A percentile compares a stretch with the other conserved stretches of the same genome.
These are phyloP conservation scores for Amphiduros pacificus DNA, from an alignment of 2,888 invertebrate species.

Conservation along the genomic window DNA sequence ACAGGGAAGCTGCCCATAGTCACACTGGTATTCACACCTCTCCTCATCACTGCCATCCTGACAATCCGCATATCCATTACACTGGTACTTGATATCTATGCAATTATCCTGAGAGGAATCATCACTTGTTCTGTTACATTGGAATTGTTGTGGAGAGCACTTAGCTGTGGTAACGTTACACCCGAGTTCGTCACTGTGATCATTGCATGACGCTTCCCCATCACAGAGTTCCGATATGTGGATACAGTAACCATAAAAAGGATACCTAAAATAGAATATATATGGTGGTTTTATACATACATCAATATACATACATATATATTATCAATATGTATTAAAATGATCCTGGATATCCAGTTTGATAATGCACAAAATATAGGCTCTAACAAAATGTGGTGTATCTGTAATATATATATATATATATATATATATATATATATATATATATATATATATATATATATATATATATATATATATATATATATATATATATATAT, in stretches of 20 bases:
- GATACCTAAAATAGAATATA: too few species aligned
- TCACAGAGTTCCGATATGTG: slow-evolving; percentile 4
- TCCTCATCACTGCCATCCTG: slow-evolving; percentile 6
- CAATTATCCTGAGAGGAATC: slow-evolving; percentile 3
- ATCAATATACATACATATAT: too few species aligned
- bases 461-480: too few species aligned
- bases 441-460: too few species aligned
- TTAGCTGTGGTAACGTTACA: not conserved
- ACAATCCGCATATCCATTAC: slow-evolving; percentile 11
- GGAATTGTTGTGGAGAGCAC: not conserved
- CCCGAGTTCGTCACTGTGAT: slow-evolving; percentile 8
- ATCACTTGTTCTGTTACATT: not conserved
- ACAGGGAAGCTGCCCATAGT: not conserved
- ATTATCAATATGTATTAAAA: too few species aligned
- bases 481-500: too few species aligned
- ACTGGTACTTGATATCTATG: not conserved
- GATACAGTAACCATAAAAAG: slow-evolving; percentile 9
- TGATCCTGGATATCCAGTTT: too few species aligned
- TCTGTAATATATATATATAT: too few species aligned
- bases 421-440: too few species aligned
- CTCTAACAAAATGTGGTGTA: too few species aligned
- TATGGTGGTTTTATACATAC: too few species aligned
- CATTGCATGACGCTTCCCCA: not conserved
- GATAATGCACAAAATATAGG: too few species aligned
- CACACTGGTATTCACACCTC: not conserved